phyloP scores from a whole-genome alignment of 2,113 vertebrate species.

The Etia nguti region DNA sequence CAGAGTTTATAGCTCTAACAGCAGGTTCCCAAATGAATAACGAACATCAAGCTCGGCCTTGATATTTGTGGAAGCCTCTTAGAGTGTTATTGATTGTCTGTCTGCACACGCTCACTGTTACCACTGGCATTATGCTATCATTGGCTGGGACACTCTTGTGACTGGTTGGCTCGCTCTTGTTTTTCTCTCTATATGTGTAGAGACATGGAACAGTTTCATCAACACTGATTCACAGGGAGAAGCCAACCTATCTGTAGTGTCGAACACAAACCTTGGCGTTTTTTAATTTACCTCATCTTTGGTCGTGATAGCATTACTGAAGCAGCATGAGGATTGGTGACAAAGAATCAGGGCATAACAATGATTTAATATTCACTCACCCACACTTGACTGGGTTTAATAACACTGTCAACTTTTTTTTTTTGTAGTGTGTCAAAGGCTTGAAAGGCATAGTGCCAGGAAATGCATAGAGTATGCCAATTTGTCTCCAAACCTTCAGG shows the following conservation, averaged over 20 bases:
- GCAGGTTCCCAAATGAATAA: slow-evolving; percentile 23
- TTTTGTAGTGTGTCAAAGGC: slow-evolving; percentile 14
- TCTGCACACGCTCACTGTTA: slow-evolving; percentile 38
- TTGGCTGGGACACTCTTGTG: neutral
- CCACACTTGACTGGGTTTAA: slow-evolving; percentile 44
- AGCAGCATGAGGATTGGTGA: slow-evolving; percentile 15
- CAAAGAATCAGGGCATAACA: slow-evolving; percentile 21
- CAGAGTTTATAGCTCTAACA: neutral
- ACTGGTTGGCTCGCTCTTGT: neutral
- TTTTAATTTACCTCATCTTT: slow-evolving; percentile 34
- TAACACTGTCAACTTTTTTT: slow-evolving; percentile 37
- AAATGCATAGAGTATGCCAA: neutral
- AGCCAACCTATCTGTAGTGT: slow-evolving; percentile 11
- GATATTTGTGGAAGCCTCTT: slow-evolving; percentile 11
- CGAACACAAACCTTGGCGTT: slow-evolving; percentile 15
- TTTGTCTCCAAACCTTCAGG: slow-evolving; percentile 19
- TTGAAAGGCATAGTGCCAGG: slow-evolving; percentile 3
- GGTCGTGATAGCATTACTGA: slow-evolving; percentile 15
- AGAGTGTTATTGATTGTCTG: slow-evolving; percentile 45
- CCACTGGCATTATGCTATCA: slow-evolving; percentile 15
- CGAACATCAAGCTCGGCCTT: slow-evolving; percentile 13
- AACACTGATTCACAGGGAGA: neutral
- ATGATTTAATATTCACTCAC: slow-evolving; percentile 35
- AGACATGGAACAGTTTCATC: neutral
- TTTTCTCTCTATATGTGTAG: neutral